Base-by-base conservation (phyloP, 2,797 vertebrate genomes). In the Champsocephalus esox region DNA sequence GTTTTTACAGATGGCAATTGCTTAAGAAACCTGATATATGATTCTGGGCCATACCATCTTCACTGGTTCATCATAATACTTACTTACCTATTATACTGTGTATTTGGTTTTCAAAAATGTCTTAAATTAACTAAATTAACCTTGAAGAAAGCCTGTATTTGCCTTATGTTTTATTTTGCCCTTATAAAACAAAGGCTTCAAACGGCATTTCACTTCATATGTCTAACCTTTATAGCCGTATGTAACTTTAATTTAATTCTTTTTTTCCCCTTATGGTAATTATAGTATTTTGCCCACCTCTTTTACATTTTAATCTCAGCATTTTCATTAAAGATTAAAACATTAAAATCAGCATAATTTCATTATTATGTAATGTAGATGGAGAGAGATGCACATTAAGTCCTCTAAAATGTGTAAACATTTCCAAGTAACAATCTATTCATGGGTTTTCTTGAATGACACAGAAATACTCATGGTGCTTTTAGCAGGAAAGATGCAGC, bases 401-500 rank as follows among this genome's bases (percentile, higher is more conserved):
- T 38, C 34, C 0, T 66, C 16, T 21, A 8, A 9, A 14, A 41
- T 38, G 19, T 0, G 1, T 21, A 48, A 48, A 38, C 0, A 7
- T n/a, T 48, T 62, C 13, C 2, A 19, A 56, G 16, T 43, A 75
- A 65, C 17, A 24, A 34, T 45, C 24, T 43, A 17, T 49, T 19
- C 3, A 24, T 1, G 4, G 0, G 4, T 9, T 49, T 78, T 73
- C 65, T 54, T 24, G 50, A 34, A 44, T 69, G 10, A 46, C 5
- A 17, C 28, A 5, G 28, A 28, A 28, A 0, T 13, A 12, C 19
- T 68, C 17, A 21, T 4, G 14, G 1, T 3, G 12, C 19, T 57
- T 70, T 9, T 19, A 41, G 19, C 10, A 6, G 50, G 66, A 77
- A 79, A 52, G 82, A 66, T 19, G 16, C 46, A 48, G 46, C 72